A percentile compares a stretch with the other conserved stretches of the same genome.
Evolutionary conservation across 2,888 invertebrate genomes (phyloP).

Genomic region (Octodonta nipae): DNA sequence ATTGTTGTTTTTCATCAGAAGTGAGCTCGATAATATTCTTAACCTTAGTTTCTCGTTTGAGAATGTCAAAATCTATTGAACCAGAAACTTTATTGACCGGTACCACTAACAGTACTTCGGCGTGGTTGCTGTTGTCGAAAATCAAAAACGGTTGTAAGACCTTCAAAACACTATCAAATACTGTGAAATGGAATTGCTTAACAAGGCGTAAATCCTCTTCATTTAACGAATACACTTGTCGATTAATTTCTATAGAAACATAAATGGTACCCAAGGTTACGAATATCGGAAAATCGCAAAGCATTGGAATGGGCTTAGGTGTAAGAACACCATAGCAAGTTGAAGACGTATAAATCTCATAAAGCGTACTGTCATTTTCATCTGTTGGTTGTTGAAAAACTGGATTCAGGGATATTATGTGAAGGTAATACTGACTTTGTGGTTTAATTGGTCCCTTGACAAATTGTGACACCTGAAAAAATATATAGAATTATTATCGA

Average conservation of each 20-base stretch:
- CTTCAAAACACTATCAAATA: constrained; percentile 60
- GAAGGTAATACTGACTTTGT: constrained; percentile 34
- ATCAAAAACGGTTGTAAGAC: constrained; percentile 46
- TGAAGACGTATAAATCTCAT: constrained; percentile 38
- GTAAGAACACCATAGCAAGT: constrained; percentile 54
- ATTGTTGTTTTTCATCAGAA: constrained; percentile 37
- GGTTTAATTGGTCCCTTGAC: constrained; percentile 34
- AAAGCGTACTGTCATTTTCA: constrained; percentile 40
- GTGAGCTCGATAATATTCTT: constrained; percentile 36
- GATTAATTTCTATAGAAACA: constrained; percentile 42
- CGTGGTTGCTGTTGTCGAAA: constrained; percentile 41
- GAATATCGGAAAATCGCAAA: constrained; percentile 62
- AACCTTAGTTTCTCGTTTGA: constrained; percentile 35
- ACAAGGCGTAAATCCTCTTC: constrained; percentile 40
- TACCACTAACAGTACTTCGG: constrained; percentile 37
- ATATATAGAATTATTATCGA: too few species aligned
- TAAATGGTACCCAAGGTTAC: constrained; percentile 49
- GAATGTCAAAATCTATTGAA: constrained; percentile 48
- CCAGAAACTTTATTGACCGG: constrained; percentile 29
- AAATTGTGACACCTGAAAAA: constrained; percentile 42
- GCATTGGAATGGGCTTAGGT: constrained; percentile 42
- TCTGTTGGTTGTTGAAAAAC: constrained; percentile 36
- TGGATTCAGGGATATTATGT: constrained; percentile 46
- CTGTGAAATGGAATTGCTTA: constrained; percentile 53
- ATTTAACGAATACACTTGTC: constrained; percentile 35